phyloP scores from a whole-genome alignment of 2,113 vertebrate genomes.

The Synchiropus splendidus region DNA sequence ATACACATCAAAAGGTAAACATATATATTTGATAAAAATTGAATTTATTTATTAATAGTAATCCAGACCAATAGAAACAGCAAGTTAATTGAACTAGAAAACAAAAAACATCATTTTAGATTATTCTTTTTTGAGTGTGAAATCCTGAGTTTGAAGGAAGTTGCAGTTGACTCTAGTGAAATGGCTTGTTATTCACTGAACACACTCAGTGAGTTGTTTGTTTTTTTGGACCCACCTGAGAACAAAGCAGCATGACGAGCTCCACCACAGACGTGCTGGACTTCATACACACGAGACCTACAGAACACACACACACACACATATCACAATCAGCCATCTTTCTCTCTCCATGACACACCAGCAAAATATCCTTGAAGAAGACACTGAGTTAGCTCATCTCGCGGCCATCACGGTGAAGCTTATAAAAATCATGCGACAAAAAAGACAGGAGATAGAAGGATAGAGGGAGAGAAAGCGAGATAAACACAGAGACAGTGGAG shows the following conservation, averaged over 20 bases:
- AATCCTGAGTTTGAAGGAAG: too few species aligned
- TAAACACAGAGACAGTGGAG: constrained; percentile 50
- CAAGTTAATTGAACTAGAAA: too few species aligned
- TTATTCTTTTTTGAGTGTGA: too few species aligned
- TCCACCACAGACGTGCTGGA: constrained; percentile 97
- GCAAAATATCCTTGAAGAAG: not conserved
- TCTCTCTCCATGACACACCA: too few species aligned
- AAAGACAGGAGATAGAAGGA: constrained; percentile 31
- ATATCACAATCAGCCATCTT: constrained; percentile 30
- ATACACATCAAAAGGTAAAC: too few species aligned
- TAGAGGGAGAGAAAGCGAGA: not conserved
- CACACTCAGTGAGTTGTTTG: too few species aligned
- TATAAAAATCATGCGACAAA: constrained; percentile 52
- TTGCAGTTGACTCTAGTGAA: too few species aligned
- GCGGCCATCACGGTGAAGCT: constrained; percentile 22
- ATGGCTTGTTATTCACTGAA: too few species aligned
- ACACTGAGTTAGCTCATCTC: constrained; percentile 10
- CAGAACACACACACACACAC: constrained; percentile 35
- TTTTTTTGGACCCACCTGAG: constrained; percentile 92
- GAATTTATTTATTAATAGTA: too few species aligned
- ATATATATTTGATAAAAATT: too few species aligned
- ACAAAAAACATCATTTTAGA: too few species aligned
- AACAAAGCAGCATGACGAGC: constrained; percentile 97
- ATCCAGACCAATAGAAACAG: too few species aligned
- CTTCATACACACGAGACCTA: constrained; percentile 98